A percentile compares a stretch with the other conserved stretches of the same genome.
phyloP scores from a whole-genome alignment of 2,888 invertebrate genomes.

The Xestoiulus laeticollis region DNA sequence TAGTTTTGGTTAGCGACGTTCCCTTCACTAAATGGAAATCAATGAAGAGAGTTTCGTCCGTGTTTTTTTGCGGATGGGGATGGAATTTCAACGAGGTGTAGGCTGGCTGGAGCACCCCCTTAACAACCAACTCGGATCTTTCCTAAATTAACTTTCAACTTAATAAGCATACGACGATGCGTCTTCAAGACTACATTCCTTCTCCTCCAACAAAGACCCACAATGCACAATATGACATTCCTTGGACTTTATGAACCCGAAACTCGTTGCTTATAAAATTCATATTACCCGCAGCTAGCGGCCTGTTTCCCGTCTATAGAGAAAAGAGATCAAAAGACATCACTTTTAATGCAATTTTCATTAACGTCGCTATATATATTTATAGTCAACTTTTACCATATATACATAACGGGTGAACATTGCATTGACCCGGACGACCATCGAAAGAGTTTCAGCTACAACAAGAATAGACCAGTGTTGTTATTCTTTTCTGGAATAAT shows the following conservation, averaged over 20 bases:
- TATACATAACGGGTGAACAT: background rate
- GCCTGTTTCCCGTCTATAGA: background rate
- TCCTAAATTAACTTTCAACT: constrained; percentile 43
- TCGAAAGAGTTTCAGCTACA: background rate
- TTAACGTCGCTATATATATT: constrained; percentile 11
- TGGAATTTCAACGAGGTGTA: constrained; percentile 43
- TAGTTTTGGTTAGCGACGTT: constrained; percentile 36
- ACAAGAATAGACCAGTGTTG: background rate
- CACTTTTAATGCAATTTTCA: constrained; percentile 41
- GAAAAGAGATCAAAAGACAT: background rate
- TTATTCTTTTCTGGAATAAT: background rate
- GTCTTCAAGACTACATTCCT: constrained; percentile 34
- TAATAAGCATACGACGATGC: constrained; percentile 40
- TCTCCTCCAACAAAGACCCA: constrained; percentile 34
- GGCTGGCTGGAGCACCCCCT: constrained; percentile 15
- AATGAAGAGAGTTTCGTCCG: constrained; percentile 32
- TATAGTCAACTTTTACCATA: background rate
- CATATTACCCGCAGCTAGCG: background rate
- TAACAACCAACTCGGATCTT: background rate
- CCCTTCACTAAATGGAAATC: constrained; percentile 43
- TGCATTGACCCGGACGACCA: background rate
- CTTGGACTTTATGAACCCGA: constrained; percentile 29
- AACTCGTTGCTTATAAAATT: constrained; percentile 32
- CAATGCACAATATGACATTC: constrained; percentile 43
- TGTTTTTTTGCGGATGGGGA: constrained; percentile 27